Evolutionary conservation across 2,888 invertebrate species (phyloP).

Genomic region (Alentia gelatinosa): DNA sequence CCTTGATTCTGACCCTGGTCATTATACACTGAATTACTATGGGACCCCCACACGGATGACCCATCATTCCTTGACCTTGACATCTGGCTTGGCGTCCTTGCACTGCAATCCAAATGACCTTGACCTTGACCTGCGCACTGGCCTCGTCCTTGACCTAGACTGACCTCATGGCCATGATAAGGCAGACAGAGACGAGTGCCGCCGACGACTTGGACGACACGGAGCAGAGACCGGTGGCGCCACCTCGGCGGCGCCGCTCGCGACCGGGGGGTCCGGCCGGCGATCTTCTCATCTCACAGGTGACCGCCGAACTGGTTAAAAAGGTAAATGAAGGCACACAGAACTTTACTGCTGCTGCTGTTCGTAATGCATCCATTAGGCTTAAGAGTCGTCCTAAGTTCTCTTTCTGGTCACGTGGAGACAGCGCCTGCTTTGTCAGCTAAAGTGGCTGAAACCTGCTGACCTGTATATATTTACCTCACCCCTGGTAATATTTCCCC

Average conservation of each 20-base stretch:
- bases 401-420: too few species aligned
- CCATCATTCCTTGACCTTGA: neutral
- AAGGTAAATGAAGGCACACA: too few species aligned
- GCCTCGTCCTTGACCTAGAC: neutral
- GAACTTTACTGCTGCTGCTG: too few species aligned
- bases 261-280: neutral
- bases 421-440: too few species aligned
- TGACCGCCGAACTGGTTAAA: constrained; percentile 18
- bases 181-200: neutral
- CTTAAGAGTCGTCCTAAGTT: too few species aligned
- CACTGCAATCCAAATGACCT: too few species aligned
- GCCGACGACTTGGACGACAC: neutral
- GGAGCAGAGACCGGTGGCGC: neutral
- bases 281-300: neutral
- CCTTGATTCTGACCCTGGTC: too few species aligned
- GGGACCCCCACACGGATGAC: neutral
- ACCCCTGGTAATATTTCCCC: too few species aligned
- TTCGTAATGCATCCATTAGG: too few species aligned
- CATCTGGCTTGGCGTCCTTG: neutral
- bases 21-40: too few species aligned
- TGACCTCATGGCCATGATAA: constrained; percentile 10
- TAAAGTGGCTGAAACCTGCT: too few species aligned
- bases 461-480: too few species aligned
- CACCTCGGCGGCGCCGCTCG: neutral
- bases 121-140: neutral